phyloP scores from a whole-genome alignment of 2,888 invertebrate species.

The Leptogaster cylindrica region DNA sequence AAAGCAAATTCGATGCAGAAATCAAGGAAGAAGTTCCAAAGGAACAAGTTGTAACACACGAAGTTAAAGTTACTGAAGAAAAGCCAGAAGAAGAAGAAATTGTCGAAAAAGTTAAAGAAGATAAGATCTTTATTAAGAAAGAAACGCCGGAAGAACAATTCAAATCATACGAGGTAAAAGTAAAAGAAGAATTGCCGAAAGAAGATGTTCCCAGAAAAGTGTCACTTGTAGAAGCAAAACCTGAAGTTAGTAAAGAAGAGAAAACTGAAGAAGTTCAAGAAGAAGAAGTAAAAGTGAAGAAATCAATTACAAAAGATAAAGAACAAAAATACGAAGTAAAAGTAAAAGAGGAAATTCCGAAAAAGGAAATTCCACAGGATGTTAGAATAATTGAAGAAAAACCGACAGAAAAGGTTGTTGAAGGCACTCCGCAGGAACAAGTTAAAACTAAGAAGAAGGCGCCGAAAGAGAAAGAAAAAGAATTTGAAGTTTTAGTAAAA shows the following conservation, averaged over 20 bases:
- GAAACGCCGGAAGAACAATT: constrained; percentile 32
- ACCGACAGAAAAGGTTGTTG: background rate
- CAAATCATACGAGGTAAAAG: constrained; percentile 43
- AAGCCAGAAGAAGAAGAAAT: background rate
- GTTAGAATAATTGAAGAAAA: background rate
- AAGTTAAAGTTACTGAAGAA: background rate
- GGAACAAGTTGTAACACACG: background rate
- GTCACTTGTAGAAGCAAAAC: constrained; percentile 13
- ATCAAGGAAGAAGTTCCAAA: constrained; percentile 14
- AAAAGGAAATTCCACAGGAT: background rate
- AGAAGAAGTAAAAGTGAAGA: constrained; percentile 44
- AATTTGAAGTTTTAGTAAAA: constrained; percentile 53
- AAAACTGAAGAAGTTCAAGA: constrained; percentile 36
- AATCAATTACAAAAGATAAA: constrained; percentile 49
- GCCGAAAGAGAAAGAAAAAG: constrained; percentile 53
- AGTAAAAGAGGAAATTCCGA: constrained; percentile 2
- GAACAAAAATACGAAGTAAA: constrained; percentile 52
- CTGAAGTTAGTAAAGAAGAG: background rate
- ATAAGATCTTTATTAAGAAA: background rate
- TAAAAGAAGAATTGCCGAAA: background rate
- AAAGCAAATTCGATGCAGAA: background rate
- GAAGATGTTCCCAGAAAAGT: constrained; percentile 12
- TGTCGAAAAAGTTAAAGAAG: background rate
- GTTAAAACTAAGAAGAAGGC: constrained; percentile 55
- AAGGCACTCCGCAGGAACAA: constrained; percentile 3